These are phyloP conservation scores for Rhaphigaster nebulosa DNA, from an alignment of 2,888 invertebrate genomes.

Conservation along the genomic window DNA sequence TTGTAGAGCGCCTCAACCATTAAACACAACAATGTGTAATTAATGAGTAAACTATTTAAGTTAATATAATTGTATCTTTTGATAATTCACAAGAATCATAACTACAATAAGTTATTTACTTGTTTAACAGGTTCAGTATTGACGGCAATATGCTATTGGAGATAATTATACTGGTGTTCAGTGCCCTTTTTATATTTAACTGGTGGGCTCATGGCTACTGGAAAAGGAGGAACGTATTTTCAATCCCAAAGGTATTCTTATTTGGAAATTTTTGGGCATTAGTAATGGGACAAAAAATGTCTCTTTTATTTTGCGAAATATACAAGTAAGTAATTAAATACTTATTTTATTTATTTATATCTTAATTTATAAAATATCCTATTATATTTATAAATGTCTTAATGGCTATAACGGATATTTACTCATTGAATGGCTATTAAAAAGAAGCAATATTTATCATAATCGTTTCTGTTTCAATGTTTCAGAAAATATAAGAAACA, in stretches of 20 bases:
- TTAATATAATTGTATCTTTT: too few relatives aligned
- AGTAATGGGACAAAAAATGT: not conserved
- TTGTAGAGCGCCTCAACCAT: too few relatives aligned
- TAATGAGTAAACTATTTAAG: too few relatives aligned
- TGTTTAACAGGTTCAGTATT: not conserved
- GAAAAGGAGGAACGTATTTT: not conserved
- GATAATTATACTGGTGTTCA: not conserved
- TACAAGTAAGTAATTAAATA: not conserved
- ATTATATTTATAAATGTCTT: too few relatives aligned
- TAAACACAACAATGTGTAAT: too few relatives aligned
- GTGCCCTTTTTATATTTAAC: not conserved
- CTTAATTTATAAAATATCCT: not conserved
- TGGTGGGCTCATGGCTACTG: too few relatives aligned
- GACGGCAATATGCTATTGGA: not conserved
- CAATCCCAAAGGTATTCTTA: not conserved
- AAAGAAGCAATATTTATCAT: not conserved
- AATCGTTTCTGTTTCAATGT: not conserved
- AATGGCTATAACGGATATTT: too few relatives aligned
- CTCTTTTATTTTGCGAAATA: not conserved
- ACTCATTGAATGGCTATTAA: not conserved
- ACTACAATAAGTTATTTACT: too few relatives aligned
- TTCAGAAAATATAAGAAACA: not conserved
- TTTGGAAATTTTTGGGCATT: not conserved
- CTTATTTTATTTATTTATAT: not conserved
- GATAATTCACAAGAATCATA: too few relatives aligned